Base-by-base conservation (phyloP, 2,113 vertebrate genomes). In the Rutilus rutilus region DNA sequence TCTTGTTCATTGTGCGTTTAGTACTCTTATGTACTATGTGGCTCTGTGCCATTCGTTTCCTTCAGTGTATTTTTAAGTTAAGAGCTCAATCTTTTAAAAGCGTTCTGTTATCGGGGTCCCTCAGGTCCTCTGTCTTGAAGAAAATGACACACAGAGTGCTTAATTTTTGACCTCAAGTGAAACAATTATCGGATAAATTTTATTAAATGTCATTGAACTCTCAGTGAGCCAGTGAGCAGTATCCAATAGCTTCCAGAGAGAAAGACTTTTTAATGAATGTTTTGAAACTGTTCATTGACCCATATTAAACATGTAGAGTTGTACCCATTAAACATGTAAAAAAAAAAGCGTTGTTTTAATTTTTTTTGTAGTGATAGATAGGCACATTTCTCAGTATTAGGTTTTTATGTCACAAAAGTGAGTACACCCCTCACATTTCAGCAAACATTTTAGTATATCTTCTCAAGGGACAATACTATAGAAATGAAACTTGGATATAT, bases 111-210 rank as follows among this genome's bases (percentile, higher is more conserved):
- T 47, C 5, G 5, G 47, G 39, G 42, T 81, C 78, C 39, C n/a
- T 21, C 15, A 62, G 42, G 78, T 62, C 59, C 39, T 36, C 15
- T 80, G 8, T 77, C 75, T 77, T 80, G 59, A 64, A 62, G 78
- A 62, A 80, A 81, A 64, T 81, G 78, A 81, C 60, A 81, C 60
- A 45, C 57, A 65, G n/a, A 65, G 59, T 81, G 60, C 42, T 81
- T 65, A 65, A 65, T 81, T 81, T 47, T 81, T 50, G 7, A 60
- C 78, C 39, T 81, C 60, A 27, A 81, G 78, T 81, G 39, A 81
- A 81, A 81, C 23, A 81, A 65, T 81, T 47, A 81, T 65, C 47
- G 78, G 39, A 81, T 36, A 65, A 62, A 47, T 65, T 65, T 0
- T 50, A 80, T 80, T 65, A 80, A 80, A 80, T n/a, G 8, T 65